Base-by-base conservation (phyloP, 2,888 invertebrate genomes). In the Synergus gifuensis region DNA sequence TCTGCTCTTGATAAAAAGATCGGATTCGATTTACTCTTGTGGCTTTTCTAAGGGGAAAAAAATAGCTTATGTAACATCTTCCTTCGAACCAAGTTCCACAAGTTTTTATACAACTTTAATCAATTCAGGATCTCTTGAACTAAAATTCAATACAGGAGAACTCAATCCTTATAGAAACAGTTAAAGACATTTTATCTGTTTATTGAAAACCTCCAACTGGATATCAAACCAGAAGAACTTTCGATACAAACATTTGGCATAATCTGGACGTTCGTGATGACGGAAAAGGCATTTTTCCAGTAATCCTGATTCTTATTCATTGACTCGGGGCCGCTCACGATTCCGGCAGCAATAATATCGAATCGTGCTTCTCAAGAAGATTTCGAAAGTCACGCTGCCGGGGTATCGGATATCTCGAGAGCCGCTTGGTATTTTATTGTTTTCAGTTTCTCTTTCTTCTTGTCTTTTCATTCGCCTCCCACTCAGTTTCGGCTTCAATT, bases 311-410 rank as follows among this genome's bases (percentile, higher is more conserved):
- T 36, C 54, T 73, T 54, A 73, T 54, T 54, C 49, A 69, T 69
- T 69, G 69, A 69, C 69, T 69, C 28, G 69, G 22, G 69, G 44
- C 66, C 49, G 22, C 83, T 82, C 83, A 83, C 83, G 83, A 82
- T 77, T 81, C 81, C 76, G 44, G 76, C 80, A 49, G 82, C 82
- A 82, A 82, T 83, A 83, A 83, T 81, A 82, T 77, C 82, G 81
- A 83, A 84, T 84, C 86, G 84, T 83, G 86, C 86, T 73, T 73
- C 86, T 85, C 85, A 85, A 85, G 88, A 87, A 83, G 86, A 85
- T 88, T 88, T 88, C 88, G 89, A 88, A 88, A 89, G 89, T 86
- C 87, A 85, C 85, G 86, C 79, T 60, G 76, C 64, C 77, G 22
- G 28, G 77, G 79, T 82, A 83, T 83, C 81, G 82, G 80, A 69